phyloP scores from a whole-genome alignment of 2,113 vertebrate species.

The Pseudorectes ferrugineus region DNA sequence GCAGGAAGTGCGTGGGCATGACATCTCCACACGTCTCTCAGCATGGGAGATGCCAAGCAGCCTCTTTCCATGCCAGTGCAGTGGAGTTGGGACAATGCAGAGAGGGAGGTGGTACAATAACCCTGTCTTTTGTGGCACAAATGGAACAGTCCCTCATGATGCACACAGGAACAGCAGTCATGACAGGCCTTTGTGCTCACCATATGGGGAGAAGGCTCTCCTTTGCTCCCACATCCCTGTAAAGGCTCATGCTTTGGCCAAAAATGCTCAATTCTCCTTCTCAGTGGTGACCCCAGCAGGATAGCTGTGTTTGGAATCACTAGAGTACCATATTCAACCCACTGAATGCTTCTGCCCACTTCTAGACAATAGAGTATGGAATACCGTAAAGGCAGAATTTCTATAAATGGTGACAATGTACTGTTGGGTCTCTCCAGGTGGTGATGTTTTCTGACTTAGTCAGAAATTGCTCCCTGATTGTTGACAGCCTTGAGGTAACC shows the following conservation, averaged over 20 bases:
- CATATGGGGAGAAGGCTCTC: background rate
- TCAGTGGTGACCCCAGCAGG: slow-evolving; percentile 47
- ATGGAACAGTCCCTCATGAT: background rate
- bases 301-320: background rate
- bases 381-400: background rate
- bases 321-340: background rate
- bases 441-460: slow-evolving; percentile 29
- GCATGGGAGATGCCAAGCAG: background rate
- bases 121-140: background rate
- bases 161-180: background rate
- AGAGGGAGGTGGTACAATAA: background rate
- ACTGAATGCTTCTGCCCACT: slow-evolving; percentile 13
- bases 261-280: slow-evolving; percentile 19
- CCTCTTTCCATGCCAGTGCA: background rate
- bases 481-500: slow-evolving; percentile 55
- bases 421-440: slow-evolving; percentile 17
- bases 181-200: background rate
- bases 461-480: slow-evolving; percentile 39
- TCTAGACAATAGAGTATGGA: slow-evolving; percentile 23
- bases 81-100: background rate
- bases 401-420: slow-evolving; percentile 27
- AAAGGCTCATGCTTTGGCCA: slow-evolving; percentile 11
- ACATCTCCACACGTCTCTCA: background rate
- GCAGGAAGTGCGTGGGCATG: slow-evolving; percentile 28
- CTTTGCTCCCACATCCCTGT: background rate